Evolutionary conservation across 2,888 invertebrate genomes (phyloP), one percentile per base, ranked within the genome.

Genomic region (Neoscelio sp.): DNA sequence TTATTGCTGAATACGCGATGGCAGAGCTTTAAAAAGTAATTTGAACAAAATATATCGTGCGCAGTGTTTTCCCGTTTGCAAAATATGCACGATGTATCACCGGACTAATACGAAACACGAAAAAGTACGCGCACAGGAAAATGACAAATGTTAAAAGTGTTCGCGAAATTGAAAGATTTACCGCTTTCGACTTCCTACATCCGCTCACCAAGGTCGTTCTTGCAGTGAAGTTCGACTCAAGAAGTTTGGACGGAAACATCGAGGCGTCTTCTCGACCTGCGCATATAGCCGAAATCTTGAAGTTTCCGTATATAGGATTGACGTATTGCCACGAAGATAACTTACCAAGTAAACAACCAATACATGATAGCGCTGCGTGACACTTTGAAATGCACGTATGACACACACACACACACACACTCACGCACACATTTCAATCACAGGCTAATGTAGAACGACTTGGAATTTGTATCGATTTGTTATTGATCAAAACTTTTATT

Each of bases 281-380:
- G 74, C 58, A 67, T 67, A 62, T 42, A 78, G 78, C 70, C 74
- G 80, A 79, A 81, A 81, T 84, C 77, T 64, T 73, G 82, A 86
- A 86, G 80, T 85, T 87, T 85, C 62, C 82, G 82, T 84, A 85
- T 85, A 85, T 85, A 83, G 86, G 84, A 89, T 88, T 89, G 89
- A 90, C 88, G 88, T 89, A 90, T 89, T 85, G 87, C 85, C 83
- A 80, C 81, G 85, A 82, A 87, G 86, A 89, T 86, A 87, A 85
- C 85, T 64, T 80, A 80, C 81, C 79, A 82, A 84, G 89, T 89
- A 90, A 90, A 90, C 89, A 90, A 89, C 83, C 86, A 83, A 85
- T 87, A 86, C 83, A 84, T 84, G 84, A 85, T 86, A 84, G 81
- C 78, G 79, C 81, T 77, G 81, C 78, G 73, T 44, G 78, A 83